Conservation (phyloP, 2,797 vertebrate species). For the Cynopterus sphinx region DNA sequence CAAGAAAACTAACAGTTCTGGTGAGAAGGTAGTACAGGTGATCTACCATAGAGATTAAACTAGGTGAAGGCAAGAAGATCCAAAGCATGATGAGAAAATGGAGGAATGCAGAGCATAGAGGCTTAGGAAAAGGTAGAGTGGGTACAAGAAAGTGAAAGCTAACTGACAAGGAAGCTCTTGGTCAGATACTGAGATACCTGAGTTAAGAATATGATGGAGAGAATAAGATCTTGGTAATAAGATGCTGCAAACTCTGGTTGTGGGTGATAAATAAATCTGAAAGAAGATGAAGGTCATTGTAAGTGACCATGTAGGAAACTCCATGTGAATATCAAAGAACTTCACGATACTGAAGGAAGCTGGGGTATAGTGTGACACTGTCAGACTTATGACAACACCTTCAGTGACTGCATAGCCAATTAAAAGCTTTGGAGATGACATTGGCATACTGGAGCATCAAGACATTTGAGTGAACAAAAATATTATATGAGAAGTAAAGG, state of each 20-base stretch:
- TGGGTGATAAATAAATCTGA: background rate
- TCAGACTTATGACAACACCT: background rate
- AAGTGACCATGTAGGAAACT: background rate
- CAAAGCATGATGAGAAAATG: background rate
- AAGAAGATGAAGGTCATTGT: background rate
- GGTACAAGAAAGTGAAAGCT: rapidly evolving
- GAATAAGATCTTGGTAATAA: background rate
- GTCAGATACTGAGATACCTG: background rate
- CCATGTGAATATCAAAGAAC: background rate
- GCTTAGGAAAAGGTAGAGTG: no score
- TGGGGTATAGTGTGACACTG: background rate
- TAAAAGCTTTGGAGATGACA: background rate
- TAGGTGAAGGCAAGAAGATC: background rate
- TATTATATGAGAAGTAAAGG: background rate
- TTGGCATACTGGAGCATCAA: rapidly evolving
- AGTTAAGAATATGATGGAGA: no score
- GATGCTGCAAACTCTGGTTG: background rate
- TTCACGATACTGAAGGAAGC: background rate
- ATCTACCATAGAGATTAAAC: background rate
- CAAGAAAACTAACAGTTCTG: background rate
- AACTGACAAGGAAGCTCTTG: background rate
- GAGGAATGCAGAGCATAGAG: background rate
- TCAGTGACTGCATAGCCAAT: background rate
- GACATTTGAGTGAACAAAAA: background rate
- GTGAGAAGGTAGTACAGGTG: background rate